Conservation (phyloP, 2,888 invertebrate genomes). For the Parochlus steinenii region DNA sequence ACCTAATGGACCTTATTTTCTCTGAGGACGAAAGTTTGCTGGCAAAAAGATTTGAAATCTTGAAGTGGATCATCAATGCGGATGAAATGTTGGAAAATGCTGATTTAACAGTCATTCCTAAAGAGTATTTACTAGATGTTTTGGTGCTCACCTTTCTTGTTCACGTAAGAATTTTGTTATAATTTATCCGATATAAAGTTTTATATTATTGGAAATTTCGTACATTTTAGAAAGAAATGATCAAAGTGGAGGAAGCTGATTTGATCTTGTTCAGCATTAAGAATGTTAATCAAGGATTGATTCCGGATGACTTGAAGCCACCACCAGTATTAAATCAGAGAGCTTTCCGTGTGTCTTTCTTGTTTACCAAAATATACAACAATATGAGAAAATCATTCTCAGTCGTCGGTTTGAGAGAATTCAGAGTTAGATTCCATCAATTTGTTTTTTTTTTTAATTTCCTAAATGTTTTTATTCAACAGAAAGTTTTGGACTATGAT, state of each 20-base stretch:
- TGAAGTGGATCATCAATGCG: constrained; percentile 1
- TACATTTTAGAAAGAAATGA: neutral
- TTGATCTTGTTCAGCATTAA: constrained; percentile 1
- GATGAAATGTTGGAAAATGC: neutral
- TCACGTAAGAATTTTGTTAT: too few relatives aligned
- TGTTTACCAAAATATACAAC: neutral
- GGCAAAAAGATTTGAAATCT: neutral
- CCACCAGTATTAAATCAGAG: neutral
- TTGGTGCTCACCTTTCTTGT: neutral
- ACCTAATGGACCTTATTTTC: neutral
- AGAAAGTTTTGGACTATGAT: neutral
- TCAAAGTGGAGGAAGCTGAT: constrained; percentile 4
- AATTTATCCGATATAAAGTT: too few relatives aligned
- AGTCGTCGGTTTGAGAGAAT: constrained; percentile 1
- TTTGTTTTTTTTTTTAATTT: too few relatives aligned
- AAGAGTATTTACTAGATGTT: neutral
- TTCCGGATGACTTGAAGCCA: neutral
- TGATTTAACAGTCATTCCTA: neutral
- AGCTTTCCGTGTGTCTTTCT: neutral
- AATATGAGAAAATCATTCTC: neutral
- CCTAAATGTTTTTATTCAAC: neutral
- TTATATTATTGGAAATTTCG: too few relatives aligned
- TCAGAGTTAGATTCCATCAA: too few relatives aligned
- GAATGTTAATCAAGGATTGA: neutral
- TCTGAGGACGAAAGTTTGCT: neutral